These are phyloP conservation scores for Spinus pinus DNA, from an alignment of 2,797 vertebrate genomes.

Conservation along the genomic window DNA sequence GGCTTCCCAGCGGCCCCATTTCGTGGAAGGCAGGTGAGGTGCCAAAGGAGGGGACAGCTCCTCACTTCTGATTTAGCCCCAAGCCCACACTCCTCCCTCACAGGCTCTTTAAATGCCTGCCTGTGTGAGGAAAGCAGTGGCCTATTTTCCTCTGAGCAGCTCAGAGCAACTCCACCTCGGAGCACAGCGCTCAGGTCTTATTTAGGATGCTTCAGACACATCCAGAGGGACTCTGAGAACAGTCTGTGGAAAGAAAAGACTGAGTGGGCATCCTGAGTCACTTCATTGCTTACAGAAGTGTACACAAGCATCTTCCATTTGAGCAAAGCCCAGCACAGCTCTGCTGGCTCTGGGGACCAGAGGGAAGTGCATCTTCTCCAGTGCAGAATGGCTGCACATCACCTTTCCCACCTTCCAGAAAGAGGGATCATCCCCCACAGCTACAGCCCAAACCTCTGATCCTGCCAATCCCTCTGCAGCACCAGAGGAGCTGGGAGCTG, in stretches of 20 bases:
- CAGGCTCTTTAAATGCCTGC: slow-evolving; percentile 44
- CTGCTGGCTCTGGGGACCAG: neutral
- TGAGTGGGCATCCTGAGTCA: slow-evolving; percentile 63
- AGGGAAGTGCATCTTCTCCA: neutral
- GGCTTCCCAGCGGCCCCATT: neutral
- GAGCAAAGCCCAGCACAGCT: slow-evolving; percentile 3
- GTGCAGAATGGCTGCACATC: neutral
- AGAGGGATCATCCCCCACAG: neutral
- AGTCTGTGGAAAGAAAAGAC: slow-evolving; percentile 41
- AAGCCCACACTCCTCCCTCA: slow-evolving; percentile 43
- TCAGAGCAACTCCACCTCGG: neutral
- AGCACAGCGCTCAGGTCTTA: slow-evolving; percentile 7
- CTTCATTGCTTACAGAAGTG: slow-evolving; percentile 51
- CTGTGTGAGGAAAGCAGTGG: slow-evolving; percentile 36
- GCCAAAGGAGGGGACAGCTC: neutral
- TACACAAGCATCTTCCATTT: slow-evolving; percentile 41
- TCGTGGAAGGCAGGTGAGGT: neutral
- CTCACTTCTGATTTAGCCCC: slow-evolving; percentile 38
- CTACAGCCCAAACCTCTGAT: neutral
- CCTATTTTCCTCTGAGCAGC: slow-evolving; percentile 36
- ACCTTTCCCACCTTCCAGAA: neutral
- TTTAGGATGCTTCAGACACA: slow-evolving; percentile 51
- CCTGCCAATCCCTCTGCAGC: neutral
- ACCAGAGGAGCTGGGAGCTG: neutral
- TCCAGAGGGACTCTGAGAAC: slow-evolving; percentile 35